phyloP scores from a whole-genome alignment of 64 coral and sea anemone species.

The Porites australiensis region DNA sequence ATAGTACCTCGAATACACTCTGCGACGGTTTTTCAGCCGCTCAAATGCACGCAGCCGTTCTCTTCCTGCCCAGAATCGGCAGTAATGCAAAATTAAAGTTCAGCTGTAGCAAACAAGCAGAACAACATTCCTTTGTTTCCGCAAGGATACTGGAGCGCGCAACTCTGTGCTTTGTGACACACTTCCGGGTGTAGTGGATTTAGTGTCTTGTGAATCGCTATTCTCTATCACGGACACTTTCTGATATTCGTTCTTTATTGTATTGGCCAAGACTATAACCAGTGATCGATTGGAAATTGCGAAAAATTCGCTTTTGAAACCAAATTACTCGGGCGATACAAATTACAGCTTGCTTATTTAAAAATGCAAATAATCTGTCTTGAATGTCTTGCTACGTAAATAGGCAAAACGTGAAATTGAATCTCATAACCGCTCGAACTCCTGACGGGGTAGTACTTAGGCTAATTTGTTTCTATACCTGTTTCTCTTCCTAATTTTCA shows the following conservation, averaged over 20 bases:
- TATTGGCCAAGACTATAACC: background rate
- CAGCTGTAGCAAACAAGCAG: conserved; percentile 4
- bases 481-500: background rate
- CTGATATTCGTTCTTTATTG: background rate
- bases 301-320: conserved; percentile 25
- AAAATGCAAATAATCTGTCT: conserved; percentile 51
- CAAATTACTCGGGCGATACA: conserved; percentile 54
- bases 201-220: background rate
- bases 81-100: background rate
- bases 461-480: background rate
- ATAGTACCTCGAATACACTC: background rate
- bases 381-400: conserved; percentile 38
- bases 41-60: background rate
- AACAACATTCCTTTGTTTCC: conserved; percentile 52
- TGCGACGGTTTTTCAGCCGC: background rate
- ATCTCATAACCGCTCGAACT: background rate
- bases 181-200: conserved; percentile 50
- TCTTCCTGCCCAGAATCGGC: background rate
- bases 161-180: conserved; percentile 18
- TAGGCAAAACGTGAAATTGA: conserved; percentile 47
- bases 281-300: background rate
- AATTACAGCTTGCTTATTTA: conserved; percentile 35
- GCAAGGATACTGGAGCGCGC: conserved; percentile 19
- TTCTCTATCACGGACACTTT: conserved; percentile 9
- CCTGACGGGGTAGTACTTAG: background rate